These are phyloP conservation scores for Cotesia typhae DNA, from an alignment of 1,140 invertebrate species.

Conservation along the genomic window DNA sequence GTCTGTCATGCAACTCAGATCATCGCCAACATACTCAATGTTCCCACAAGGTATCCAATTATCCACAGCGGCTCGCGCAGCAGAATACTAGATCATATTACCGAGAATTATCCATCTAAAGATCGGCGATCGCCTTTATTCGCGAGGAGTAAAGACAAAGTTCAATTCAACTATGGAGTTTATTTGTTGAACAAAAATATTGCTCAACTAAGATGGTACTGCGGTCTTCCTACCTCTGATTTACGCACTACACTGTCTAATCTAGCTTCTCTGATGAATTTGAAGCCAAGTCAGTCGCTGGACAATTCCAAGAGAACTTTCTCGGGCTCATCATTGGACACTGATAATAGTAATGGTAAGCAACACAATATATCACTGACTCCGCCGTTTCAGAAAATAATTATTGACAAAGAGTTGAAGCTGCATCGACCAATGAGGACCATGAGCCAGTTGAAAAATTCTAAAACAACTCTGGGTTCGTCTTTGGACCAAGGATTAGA, in stretches of 20 bases:
- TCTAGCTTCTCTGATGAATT: slow-evolving; percentile 70
- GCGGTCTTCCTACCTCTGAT: slow-evolving; percentile 75
- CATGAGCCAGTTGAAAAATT: slow-evolving; percentile 56
- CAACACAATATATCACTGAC: slow-evolving; percentile 53
- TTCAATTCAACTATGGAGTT: slow-evolving; percentile 83
- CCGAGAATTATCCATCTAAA: slow-evolving; percentile 74
- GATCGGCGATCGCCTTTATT: slow-evolving; percentile 86
- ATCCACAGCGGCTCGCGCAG: slow-evolving; percentile 80
- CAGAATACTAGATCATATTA: slow-evolving; percentile 80
- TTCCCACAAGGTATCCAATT: slow-evolving; percentile 83
- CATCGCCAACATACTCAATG: slow-evolving; percentile 81
- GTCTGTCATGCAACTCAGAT: slow-evolving; percentile 82
- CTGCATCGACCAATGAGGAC: slow-evolving; percentile 54
- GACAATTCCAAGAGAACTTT: slow-evolving; percentile 63
- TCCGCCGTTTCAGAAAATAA: slow-evolving; percentile 57
- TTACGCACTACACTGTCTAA: slow-evolving; percentile 79
- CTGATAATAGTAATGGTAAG: slow-evolving; percentile 49
- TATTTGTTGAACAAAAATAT: slow-evolving; percentile 91
- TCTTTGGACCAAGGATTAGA: slow-evolving; percentile 67
- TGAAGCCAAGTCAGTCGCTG: slow-evolving; percentile 61
- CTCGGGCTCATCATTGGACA: slow-evolving; percentile 63
- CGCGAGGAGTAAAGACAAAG: slow-evolving; percentile 76
- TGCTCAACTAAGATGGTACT: slow-evolving; percentile 80
- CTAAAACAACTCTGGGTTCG: slow-evolving; percentile 58
- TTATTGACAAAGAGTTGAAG: slow-evolving; percentile 52